Evolutionary conservation across 2,797 vertebrate genomes (phyloP), one percentile per base, ranked within the genome.

Genomic region (Arnoldichthys spilopterus): DNA sequence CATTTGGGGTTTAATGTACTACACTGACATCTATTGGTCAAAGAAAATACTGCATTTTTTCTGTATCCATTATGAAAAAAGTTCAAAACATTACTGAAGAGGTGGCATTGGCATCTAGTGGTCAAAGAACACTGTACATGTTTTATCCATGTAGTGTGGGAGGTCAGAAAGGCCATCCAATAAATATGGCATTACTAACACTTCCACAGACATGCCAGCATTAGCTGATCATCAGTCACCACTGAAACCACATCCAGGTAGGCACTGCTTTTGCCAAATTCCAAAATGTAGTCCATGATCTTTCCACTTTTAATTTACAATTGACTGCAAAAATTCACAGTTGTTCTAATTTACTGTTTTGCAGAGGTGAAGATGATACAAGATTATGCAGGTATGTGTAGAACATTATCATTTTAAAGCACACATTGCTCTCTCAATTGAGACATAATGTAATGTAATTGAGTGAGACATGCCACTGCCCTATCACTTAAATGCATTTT

Each of bases 351-450:
- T 68, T n/a, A 72, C 63, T 82, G 24, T 47, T 54, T 86, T 68
- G 72, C 92, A 87, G 93, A 85, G 49, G 71, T 84, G 6, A 91
- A 71, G 86, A 88, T 69, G 32, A 32, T 94, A 0, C 91, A 94
- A 74, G 90, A 92, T 18, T 94, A 91, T 63, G 91, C 93, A 89
- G 66, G 93, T 94, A 80, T 62, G 79, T 72, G 24, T 37, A 74
- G 6, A 70, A 56, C 49, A 1, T 1, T 74, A n/a, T 30, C 20
- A 54, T 22, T 54, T 5, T 11, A 40, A 40, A 40, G 37, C 1
- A 9, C 37, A 40, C 37, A 8, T 47, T 15, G 13, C 43, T 15
- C 11, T 16, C 43, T 47, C 13, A 18, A 56, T 26, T 47, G 5
- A 53, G 1, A 11, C 32, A 12, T 18, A 30, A 30, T 30, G 9